phyloP scores from a whole-genome alignment of 2,888 invertebrate genomes.

The Allolobophora icterica region DNA sequence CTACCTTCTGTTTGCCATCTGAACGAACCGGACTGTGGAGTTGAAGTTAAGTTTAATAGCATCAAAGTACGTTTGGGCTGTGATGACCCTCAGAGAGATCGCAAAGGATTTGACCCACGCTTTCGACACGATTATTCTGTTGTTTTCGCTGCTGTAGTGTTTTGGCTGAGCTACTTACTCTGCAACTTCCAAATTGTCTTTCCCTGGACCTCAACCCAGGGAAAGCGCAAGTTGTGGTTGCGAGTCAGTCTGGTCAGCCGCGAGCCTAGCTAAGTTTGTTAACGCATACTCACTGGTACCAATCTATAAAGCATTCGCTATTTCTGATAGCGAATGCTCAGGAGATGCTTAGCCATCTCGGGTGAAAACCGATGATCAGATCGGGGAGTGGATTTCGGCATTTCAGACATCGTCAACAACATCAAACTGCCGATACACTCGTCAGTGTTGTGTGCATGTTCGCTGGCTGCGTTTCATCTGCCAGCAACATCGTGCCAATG shows the following conservation, averaged over 20 bases:
- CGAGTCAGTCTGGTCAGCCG: conserved; percentile 42
- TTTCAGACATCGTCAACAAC: neutral
- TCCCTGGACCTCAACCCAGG: conserved; percentile 44
- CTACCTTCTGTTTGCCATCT: neutral
- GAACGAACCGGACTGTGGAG: conserved; percentile 19
- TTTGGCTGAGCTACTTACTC: neutral
- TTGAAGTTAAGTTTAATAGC: conserved; percentile 23
- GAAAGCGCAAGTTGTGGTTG: conserved; percentile 48
- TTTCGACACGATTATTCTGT: conserved; percentile 13
- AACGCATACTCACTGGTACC: conserved; percentile 23
- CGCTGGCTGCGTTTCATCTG: neutral
- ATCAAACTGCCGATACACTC: neutral
- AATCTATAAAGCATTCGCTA: conserved; percentile 19
- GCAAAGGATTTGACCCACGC: conserved; percentile 22
- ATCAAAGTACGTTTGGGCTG: conserved; percentile 23
- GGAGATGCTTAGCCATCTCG: neutral
- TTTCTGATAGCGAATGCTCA: neutral
- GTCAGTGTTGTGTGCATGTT: neutral
- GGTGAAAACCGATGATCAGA: neutral
- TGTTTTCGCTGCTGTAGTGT: conserved; percentile 27
- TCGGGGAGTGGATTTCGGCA: neutral
- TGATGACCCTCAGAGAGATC: conserved; percentile 7
- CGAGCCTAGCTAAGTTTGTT: conserved; percentile 46
- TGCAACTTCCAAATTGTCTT: conserved; percentile 40
- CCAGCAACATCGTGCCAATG: neutral